Evolutionary conservation across 2,888 invertebrate species (phyloP), one percentile per base, ranked within the genome.

Genomic region (Dolichopus griseipennis): DNA sequence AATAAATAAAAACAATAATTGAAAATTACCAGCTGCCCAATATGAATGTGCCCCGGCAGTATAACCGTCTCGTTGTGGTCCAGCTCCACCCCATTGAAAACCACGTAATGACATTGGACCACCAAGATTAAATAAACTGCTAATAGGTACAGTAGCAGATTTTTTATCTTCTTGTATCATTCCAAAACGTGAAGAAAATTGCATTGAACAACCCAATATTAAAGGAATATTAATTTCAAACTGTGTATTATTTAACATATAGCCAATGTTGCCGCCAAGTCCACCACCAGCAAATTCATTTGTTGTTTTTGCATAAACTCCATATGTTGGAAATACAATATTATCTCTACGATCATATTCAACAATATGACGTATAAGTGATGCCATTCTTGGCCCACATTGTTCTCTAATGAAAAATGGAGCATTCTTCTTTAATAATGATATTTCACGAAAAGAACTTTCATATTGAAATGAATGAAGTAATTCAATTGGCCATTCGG

Each of bases 221-320:
- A 92, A 79, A 0, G 88, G 85, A 74, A 87, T 83, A 79, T 90
- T 91, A 22, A 85, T 81, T 82, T 94, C 92, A 22, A 89, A 79
- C 73, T 87, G 87, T 10, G 90, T 78, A 73, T 94, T 94, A 73
- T 91, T 91, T 82, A 93, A 93, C 37, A 94, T 78, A 79, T 94
- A 95, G 20, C 92, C 90, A n/a, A 95, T 88, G 78, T 95, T 92
- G 2, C 98, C 98, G 12, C 97, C 96, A 8, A 96, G 78, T 6
- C 52, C 52, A 0, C 69, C 65, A 5, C 82, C 89, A 34, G 96
- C 94, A 75, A 92, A 84, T 82, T 98, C 97, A 74, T 91, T 88
- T 7, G 86, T 86, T 70, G 91, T 83, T 82, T 90, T 89, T 8
- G 92, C 79, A 72, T 90, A 83, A 8, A 86, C 79, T 6, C 96